Percentiles rank a stretch among this genome's conserved stretches.
Conservation (phyloP, 2,888 invertebrate genomes). For the Pyrrhosoma nymphula region DNA sequence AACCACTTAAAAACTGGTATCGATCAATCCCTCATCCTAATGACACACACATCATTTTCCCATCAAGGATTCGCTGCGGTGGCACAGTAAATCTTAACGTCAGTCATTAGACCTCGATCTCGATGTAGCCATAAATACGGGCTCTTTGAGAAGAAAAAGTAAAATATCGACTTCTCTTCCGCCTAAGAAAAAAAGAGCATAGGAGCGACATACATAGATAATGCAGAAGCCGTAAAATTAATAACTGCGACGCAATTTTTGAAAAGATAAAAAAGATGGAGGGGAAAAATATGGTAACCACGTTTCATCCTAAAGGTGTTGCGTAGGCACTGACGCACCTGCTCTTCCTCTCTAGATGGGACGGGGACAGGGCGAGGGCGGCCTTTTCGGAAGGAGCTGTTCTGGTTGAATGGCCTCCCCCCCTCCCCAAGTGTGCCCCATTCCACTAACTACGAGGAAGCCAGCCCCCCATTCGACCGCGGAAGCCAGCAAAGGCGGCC, state of each 20-base stretch:
- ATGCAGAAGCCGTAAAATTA: too few species aligned
- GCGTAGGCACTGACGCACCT: not conserved
- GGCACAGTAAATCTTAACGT: not conserved
- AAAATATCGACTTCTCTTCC: not conserved
- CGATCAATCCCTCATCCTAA: not conserved
- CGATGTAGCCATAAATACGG: not conserved
- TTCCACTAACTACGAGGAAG: not conserved
- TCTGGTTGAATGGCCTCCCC: not conserved
- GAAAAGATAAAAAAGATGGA: not conserved
- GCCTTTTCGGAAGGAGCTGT: not conserved
- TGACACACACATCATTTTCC: conserved; percentile 2
- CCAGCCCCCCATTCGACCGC: not conserved
- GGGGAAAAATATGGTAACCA: not conserved
- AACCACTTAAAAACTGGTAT: not conserved
- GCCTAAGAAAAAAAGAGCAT: not conserved
- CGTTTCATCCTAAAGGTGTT: not conserved
- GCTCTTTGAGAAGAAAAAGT: not conserved
- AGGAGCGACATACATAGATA: too few species aligned
- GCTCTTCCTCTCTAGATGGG: not conserved
- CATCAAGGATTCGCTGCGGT: not conserved
- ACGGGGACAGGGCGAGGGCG: not conserved
- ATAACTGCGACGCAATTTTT: not conserved
- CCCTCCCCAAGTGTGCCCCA: not conserved
- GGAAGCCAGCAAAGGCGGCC: not conserved
- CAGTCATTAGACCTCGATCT: not conserved